phyloP scores from a whole-genome alignment of 2,888 invertebrate species.

The Cheilosia vernalis region DNA sequence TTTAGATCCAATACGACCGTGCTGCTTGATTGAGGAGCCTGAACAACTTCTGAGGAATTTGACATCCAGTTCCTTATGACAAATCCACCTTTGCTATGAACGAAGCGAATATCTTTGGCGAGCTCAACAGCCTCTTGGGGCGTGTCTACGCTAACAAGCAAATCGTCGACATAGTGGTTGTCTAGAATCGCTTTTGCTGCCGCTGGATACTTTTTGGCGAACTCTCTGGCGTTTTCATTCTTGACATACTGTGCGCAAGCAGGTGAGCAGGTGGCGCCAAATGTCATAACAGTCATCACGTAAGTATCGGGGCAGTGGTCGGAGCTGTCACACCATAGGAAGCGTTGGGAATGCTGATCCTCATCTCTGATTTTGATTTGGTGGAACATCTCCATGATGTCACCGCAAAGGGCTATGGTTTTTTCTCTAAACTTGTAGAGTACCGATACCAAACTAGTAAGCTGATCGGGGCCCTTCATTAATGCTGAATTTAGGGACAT shows the following conservation, averaged over 20 bases:
- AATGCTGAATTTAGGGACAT: constrained; percentile 5
- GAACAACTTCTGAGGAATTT: constrained; percentile 7
- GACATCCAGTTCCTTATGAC: constrained; percentile 35
- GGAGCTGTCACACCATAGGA: constrained; percentile 12
- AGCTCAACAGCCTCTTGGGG: neutral
- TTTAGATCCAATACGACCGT: constrained; percentile 3
- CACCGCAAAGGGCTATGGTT: constrained; percentile 10
- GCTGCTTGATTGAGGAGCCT: neutral
- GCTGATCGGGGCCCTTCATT: no score
- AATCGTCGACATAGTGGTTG: constrained; percentile 37
- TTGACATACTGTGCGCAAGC: constrained; percentile 22
- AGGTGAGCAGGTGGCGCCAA: constrained; percentile 23
- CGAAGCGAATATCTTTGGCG: constrained; percentile 3
- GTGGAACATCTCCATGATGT: constrained; percentile 41
- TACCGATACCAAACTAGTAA: neutral
- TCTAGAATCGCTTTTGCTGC: constrained; percentile 15
- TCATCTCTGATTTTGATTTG: constrained; percentile 24
- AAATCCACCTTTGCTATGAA: constrained; percentile 24
- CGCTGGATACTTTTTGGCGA: constrained; percentile 6
- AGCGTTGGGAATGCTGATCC: constrained; percentile 28
- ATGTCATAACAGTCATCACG: constrained; percentile 34
- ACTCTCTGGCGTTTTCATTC: constrained; percentile 32
- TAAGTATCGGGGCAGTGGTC: neutral
- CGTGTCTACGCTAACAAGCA: constrained; percentile 16
- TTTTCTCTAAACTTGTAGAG: constrained; percentile 14